Conservation (phyloP, 2,113 vertebrate species). For the Myrmecophaga tridactyla region DNA sequence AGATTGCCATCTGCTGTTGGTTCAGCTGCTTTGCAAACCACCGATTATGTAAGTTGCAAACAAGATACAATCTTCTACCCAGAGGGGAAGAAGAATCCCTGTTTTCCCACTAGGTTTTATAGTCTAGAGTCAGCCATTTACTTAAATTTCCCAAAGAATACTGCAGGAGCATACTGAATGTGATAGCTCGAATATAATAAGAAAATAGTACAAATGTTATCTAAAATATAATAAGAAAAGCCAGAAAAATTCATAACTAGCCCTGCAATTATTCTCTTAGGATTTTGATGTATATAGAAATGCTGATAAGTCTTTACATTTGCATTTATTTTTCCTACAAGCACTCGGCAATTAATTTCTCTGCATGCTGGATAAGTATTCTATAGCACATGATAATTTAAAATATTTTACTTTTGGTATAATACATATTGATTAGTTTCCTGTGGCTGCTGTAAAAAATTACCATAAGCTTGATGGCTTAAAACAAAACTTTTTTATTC, state of each 20-base stretch:
- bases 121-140: constrained; percentile 32
- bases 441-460: background rate
- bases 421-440: background rate
- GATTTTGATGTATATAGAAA: constrained; percentile 28
- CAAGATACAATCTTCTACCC: background rate
- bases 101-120: background rate
- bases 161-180: background rate
- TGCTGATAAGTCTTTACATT: background rate
- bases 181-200: constrained; percentile 39
- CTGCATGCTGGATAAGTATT: background rate
- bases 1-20: background rate
- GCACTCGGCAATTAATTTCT: background rate
- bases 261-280: constrained; percentile 33
- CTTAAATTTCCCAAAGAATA: constrained; percentile 30
- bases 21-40: background rate
- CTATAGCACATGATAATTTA: background rate
- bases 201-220: background rate
- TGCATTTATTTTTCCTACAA: background rate
- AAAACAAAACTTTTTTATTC: background rate
- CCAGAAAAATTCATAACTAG: background rate
- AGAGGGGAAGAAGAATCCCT: background rate
- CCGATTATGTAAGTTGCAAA: constrained; percentile 24
- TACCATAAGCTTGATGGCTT: background rate
- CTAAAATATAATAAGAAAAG: constrained; percentile 49
- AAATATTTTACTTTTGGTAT: constrained; percentile 31